These are phyloP conservation scores for Lepisosteus oculatus DNA, from an alignment of 2,113 vertebrate genomes.

Conservation along the genomic window DNA sequence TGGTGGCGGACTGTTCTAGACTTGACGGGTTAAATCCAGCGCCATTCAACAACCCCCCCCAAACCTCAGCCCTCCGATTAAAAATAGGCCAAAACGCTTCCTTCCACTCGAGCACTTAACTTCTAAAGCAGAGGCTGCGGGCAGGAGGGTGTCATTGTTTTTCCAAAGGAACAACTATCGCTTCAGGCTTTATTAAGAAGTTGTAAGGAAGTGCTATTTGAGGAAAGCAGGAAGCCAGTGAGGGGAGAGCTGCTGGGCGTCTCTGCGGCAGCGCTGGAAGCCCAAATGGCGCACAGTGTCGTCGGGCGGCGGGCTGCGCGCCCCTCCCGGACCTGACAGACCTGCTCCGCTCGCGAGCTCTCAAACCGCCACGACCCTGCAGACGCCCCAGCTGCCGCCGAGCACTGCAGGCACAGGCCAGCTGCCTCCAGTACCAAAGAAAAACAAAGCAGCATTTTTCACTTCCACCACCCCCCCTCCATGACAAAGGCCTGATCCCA, in stretches of 20 bases:
- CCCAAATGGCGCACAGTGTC: constrained; percentile 19
- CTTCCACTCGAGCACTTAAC: too few relatives aligned
- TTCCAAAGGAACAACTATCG: too few relatives aligned
- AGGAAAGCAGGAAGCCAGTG: constrained; percentile 8
- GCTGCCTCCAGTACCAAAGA: constrained; percentile 62
- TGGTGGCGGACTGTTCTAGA: too few relatives aligned
- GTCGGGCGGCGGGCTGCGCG: neutral
- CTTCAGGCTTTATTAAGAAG: too few relatives aligned
- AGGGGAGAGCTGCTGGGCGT: constrained; percentile 1
- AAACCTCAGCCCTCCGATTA: too few relatives aligned
- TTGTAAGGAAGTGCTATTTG: neutral
- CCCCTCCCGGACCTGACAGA: neutral
- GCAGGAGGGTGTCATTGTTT: too few relatives aligned
- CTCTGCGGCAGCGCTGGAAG: constrained; percentile 16
- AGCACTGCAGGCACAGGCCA: constrained; percentile 55
- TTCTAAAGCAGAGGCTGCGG: too few relatives aligned
- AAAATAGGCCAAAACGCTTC: too few relatives aligned
- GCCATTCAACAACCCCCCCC: too few relatives aligned
- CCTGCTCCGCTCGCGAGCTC: neutral
- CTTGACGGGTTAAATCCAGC: too few relatives aligned
- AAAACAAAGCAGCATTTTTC: constrained; percentile 44
- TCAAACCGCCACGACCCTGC: constrained; percentile 36
- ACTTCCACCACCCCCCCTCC: constrained; percentile 10
- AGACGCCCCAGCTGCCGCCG: constrained; percentile 59
- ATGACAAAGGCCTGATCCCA: neutral